These are phyloP conservation scores for Dascyllus trimaculatus DNA, from an alignment of 2,113 vertebrate species.

Conservation along the genomic window DNA sequence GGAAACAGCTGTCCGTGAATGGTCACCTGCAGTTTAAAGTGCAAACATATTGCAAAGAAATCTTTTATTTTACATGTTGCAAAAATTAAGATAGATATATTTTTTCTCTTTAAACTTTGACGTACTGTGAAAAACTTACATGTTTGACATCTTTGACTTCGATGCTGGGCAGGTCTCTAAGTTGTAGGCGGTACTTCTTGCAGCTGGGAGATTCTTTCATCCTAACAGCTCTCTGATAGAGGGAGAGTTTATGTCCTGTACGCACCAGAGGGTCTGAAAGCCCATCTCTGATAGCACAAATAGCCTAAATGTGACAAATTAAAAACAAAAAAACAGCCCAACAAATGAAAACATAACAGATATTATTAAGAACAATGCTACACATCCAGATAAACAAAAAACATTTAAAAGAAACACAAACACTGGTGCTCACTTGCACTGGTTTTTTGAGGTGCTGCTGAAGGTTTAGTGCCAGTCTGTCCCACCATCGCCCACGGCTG, in stretches of 20 bases:
- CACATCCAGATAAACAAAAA: neutral
- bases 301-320: slow-evolving; percentile 85
- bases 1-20: slow-evolving; percentile 94
- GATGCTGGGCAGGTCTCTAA: slow-evolving; percentile 86
- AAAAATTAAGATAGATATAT: neutral
- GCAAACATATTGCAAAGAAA: neutral
- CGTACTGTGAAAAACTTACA: slow-evolving; percentile 77
- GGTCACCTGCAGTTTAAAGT: slow-evolving; percentile 86
- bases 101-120: neutral
- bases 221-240: slow-evolving; percentile 90
- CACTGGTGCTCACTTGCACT: slow-evolving; percentile 82
- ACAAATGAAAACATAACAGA: neutral
- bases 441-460: slow-evolving; percentile 93
- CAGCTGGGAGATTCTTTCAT: slow-evolving; percentile 89
- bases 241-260: slow-evolving; percentile 90
- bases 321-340: neutral
- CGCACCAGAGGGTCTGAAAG: slow-evolving; percentile 90
- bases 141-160: slow-evolving; percentile 89
- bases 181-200: slow-evolving; percentile 80
- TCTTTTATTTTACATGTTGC: neutral
- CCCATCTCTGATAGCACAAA: slow-evolving; percentile 86
- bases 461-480: slow-evolving; percentile 94
- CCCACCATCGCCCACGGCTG: slow-evolving; percentile 97
- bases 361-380: neutral
- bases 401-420: slow-evolving; percentile 1